Base-by-base conservation (phyloP, 2,797 vertebrate genomes). In the Hozukius guyotensis region DNA sequence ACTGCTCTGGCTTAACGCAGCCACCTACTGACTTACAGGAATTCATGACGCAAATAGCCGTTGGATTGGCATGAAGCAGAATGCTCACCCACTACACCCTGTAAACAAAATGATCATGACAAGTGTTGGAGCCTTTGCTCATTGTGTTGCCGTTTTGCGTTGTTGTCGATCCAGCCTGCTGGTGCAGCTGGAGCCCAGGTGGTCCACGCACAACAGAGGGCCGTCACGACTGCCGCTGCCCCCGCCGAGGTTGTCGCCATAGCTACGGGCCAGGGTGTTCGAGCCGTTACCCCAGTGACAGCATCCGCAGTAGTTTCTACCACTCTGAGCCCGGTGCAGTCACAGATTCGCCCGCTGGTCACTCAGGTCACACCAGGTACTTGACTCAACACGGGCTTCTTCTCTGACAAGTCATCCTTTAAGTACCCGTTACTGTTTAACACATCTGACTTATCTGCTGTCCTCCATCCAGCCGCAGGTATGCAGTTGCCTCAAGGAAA, bases 231-330 rank as follows among this genome's bases (percentile, higher is more conserved):
- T 0, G 87, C 97, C 0, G 78, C 96, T 0, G 90, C 96, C 2
- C 93, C 97, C 1, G 88, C 96, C 0, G 98, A 98, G 63, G 95
- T 98, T 75, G 97, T 98, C 25, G 94, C 97, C 74, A 96, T 97
- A 67, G 96, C 97, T 1, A 94, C 97, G 1, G 96, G 96, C 3
- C 97, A 96, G 75, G 95, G 96, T 0, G 97, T 98, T 2, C 94
- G 97, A 32, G 95, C 97, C 0, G 96, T 97, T 1, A 97, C 97
- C 0, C 97, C 97, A 0, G 97, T 96, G 66, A 97, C 97, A 0
- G 97, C 97, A 0, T 95, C 97, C 0, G 93, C 97, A 0, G 97
- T 97, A 3, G 97, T 97, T 65, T 96, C 97, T 20, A 96, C 97
- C 68, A 97, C 96, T 42, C 90, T 98, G 80, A 96, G 96, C 13